Evolutionary conservation across 37 sponge, comb jelly and placozoan genomes (phyloP).

Genomic region (Bolinopsis microptera): DNA sequence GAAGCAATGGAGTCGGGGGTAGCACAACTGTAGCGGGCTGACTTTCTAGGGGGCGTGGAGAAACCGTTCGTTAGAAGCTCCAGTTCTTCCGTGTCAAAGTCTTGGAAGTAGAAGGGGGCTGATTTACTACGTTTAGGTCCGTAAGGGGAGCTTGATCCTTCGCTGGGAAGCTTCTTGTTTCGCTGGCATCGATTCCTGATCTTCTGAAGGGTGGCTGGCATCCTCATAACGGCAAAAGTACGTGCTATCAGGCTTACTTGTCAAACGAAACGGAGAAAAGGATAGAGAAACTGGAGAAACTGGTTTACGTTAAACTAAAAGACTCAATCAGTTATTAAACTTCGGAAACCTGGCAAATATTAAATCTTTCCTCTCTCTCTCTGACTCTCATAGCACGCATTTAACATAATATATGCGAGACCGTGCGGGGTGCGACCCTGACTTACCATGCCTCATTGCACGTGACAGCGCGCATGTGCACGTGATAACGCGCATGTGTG

Average conservation of each 20-base stretch:
- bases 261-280: not conserved
- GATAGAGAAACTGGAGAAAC: not conserved
- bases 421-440: not conserved
- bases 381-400: not conserved
- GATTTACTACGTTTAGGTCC: conserved; percentile 38
- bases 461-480: not conserved
- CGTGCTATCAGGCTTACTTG: too few relatives aligned
- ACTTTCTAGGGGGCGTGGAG: not conserved
- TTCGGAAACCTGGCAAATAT: not conserved
- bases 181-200: not conserved
- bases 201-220: not conserved
- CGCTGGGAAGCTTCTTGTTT: not conserved
- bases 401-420: not conserved
- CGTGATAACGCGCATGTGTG: not conserved
- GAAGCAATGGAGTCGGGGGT: not conserved
- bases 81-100: not conserved
- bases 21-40: not conserved
- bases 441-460: not conserved
- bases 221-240: too few relatives aligned
- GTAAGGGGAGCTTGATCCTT: not conserved
- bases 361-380: not conserved
- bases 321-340: not conserved
- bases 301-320: not conserved
- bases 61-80: not conserved
- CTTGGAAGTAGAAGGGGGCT: conserved; percentile 42